Evolutionary conservation across 2,113 vertebrate species (phyloP).

Genomic region (Pelodiscus sinensis): DNA sequence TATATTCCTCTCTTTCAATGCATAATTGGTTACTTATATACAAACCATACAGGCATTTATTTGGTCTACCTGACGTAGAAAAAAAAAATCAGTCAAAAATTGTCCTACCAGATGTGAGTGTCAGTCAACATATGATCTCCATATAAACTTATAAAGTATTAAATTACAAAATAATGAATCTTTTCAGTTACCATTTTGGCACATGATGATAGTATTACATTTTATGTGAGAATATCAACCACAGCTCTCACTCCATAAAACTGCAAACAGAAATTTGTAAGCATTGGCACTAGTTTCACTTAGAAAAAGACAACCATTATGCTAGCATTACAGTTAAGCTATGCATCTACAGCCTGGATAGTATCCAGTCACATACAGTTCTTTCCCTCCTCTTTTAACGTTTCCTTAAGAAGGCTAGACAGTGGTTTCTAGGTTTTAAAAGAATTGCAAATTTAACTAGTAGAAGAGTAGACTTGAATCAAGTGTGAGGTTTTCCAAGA

Average conservation of each 20-base stretch:
- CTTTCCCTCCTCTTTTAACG: constrained; percentile 51
- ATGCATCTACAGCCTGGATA: constrained; percentile 77
- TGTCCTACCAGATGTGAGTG: constrained; percentile 65
- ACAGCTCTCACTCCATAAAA: constrained; percentile 76
- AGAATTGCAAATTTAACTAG: constrained; percentile 39
- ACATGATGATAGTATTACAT: constrained; percentile 71
- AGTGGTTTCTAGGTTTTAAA: constrained; percentile 67
- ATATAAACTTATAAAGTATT: constrained; percentile 78
- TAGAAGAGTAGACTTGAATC: constrained; percentile 11
- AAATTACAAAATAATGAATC: constrained; percentile 82
- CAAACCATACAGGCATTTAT: constrained; percentile 51
- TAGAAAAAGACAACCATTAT: constrained; percentile 78
- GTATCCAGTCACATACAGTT: constrained; percentile 69
- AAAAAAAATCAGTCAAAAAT: constrained; percentile 46
- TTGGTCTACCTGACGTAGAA: constrained; percentile 63
- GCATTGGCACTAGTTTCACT: constrained; percentile 66
- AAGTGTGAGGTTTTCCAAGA: constrained; percentile 42
- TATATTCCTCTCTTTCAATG: constrained; percentile 67
- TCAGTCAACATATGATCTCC: constrained; percentile 72
- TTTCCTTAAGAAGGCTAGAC: constrained; percentile 72
- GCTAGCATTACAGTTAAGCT: constrained; percentile 75
- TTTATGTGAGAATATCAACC: constrained; percentile 75
- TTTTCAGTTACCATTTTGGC: constrained; percentile 80
- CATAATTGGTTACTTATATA: constrained; percentile 78
- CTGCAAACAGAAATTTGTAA: constrained; percentile 80